A percentile compares a stretch with the other conserved stretches of the same genome.
phyloP scores from a whole-genome alignment of 2,888 invertebrate genomes.

The Megastigmus dorsalis region DNA sequence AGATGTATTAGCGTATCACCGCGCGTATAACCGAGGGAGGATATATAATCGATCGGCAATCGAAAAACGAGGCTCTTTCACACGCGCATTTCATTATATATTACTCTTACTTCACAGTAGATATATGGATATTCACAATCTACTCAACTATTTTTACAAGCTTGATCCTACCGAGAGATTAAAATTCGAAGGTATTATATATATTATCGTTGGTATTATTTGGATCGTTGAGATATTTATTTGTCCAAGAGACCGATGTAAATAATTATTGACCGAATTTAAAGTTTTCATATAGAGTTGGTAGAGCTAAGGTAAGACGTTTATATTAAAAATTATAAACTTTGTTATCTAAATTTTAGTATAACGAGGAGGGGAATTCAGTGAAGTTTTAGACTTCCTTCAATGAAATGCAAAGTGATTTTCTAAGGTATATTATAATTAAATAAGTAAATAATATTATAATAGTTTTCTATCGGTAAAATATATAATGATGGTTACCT shows the following conservation, averaged over 20 bases:
- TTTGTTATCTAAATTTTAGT: slow-evolving; percentile 34
- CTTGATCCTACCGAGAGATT: background rate
- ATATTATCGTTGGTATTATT: background rate
- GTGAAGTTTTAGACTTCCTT: slow-evolving; percentile 28
- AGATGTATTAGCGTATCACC: background rate
- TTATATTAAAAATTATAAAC: slow-evolving; percentile 17
- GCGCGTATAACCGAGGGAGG: too few relatives aligned
- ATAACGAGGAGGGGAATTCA: background rate
- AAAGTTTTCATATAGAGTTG: slow-evolving; percentile 35
- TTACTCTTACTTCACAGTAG: background rate
- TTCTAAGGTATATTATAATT: slow-evolving; percentile 31
- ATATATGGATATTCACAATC: too few relatives aligned
- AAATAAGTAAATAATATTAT: slow-evolving; percentile 3
- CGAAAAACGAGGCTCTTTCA: background rate
- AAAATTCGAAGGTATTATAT: background rate
- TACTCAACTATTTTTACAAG: slow-evolving; percentile 1
- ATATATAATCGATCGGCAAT: background rate
- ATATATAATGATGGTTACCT: too few relatives aligned
- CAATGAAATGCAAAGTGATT: slow-evolving; percentile 17
- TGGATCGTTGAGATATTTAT: background rate
- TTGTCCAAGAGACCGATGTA: slow-evolving; percentile 26
- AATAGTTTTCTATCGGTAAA: slow-evolving; percentile 41
- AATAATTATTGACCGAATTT: slow-evolving; percentile 45
- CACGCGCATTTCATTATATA: slow-evolving; percentile 10
- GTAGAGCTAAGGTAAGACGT: slow-evolving; percentile 17